Evolutionary conservation across 2,888 invertebrate species (phyloP), one percentile per base, ranked within the genome.

Genomic region (Homarus gammarus): DNA sequence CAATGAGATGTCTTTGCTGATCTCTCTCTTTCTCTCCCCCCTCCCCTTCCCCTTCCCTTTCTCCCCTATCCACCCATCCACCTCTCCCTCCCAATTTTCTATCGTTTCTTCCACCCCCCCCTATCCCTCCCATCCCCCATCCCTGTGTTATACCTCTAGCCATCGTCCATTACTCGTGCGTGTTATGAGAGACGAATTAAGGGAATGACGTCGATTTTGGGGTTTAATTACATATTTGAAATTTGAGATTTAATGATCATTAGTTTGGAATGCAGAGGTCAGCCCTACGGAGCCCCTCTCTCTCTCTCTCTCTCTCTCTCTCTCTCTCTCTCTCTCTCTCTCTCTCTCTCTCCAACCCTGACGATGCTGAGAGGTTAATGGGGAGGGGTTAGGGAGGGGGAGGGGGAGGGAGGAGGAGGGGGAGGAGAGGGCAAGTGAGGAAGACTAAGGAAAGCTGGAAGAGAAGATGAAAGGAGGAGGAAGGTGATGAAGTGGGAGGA

Each of bases 201-300:
- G 44, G 75, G 51, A 85, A 85, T 85, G 75, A 31, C 64, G 77
- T n/a, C 18, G 77, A 64, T 73, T 87, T 81, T 73, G 40, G n/a
- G 61, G 36, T 87, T 78, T 87, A 87, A 87, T 87, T 87, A 64
- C 81, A 73, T 68, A 85, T 33, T 6, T 33, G 77, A 56, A 85
- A 85, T 36, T 85, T 61, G 40, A 73, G 56, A 85, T 73, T 85
- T 85, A 85, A 56, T 77, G 85, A 77, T 38, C 85, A 64, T 85
- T 85, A 75, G 56, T 77, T 77, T 27, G 33, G 49, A 49, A 61
- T 61, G 12, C 68, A 12, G 38, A 40, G 81, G 6, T 38, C 12
- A 44, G 44, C 5, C 5, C 12, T 44, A 44, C 44, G 5, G 44
- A 12, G 44, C 44, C 12, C n/a, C n/a, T n/a, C n/a, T n/a, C n/a